These are phyloP conservation scores for Heliconius congener DNA, from an alignment of 1,140 invertebrate genomes.

Conservation along the genomic window DNA sequence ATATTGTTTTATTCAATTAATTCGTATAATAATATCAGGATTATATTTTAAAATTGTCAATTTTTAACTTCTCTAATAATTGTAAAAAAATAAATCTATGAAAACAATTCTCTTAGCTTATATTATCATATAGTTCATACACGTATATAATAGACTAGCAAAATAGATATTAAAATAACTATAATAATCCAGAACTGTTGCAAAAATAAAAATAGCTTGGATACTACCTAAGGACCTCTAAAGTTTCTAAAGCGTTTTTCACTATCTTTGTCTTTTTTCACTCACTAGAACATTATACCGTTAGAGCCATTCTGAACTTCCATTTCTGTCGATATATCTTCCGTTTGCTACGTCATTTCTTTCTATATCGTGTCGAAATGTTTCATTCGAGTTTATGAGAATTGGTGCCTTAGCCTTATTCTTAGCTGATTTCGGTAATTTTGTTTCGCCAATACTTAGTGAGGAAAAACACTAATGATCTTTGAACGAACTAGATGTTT, in stretches of 20 bases:
- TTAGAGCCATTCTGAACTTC: constrained; percentile 57
- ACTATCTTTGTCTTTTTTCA: constrained; percentile 67
- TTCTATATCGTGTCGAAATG: constrained; percentile 53
- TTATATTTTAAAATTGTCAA: not conserved
- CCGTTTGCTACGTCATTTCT: constrained; percentile 67
- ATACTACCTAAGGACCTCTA: not conserved
- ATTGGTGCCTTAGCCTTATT: constrained; percentile 26
- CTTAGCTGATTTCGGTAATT: constrained; percentile 51
- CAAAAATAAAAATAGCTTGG: not conserved
- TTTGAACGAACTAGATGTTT: constrained; percentile 52
- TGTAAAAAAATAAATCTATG: not conserved
- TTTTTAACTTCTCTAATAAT: not conserved
- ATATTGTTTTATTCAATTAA: constrained; percentile 6
- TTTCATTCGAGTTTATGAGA: constrained; percentile 43
- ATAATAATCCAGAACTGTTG: not conserved
- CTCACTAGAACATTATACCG: constrained; percentile 56
- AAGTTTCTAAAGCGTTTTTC: constrained; percentile 17
- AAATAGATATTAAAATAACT: not conserved
- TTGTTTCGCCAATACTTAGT: constrained; percentile 48
- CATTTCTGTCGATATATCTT: constrained; percentile 64
- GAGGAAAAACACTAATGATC: constrained; percentile 52
- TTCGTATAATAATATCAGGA: not conserved
- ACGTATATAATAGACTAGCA: not conserved
- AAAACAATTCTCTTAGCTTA: too few relatives aligned
- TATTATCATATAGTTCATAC: not conserved